Evolutionary conservation across 2,888 invertebrate genomes (phyloP), one percentile per base, ranked within the genome.

Genomic region (Drosophila quinaria): DNA sequence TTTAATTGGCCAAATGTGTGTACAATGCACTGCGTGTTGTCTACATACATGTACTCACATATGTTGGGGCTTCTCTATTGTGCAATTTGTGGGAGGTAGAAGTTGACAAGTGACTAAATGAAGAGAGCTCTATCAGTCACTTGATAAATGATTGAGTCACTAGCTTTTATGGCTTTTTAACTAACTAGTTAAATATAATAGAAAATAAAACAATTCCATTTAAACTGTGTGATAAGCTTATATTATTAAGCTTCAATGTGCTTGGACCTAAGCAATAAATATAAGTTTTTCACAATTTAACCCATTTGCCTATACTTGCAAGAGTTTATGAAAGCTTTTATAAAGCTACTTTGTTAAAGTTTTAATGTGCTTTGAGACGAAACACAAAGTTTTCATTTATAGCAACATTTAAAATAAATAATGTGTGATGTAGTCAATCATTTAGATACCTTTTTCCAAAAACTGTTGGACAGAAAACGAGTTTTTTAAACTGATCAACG

Each of bases 1-100:
- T 86, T 88, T 86, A 83, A 88, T 86, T 83, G 89, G 81, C 69
- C 78, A 72, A 82, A 71, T 81, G 70, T 64, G 59, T 64, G 61
- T 51, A 64, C 52, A 70, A 59, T 63, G 50, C 56, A 52, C 19
- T 25, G 29, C 33, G 11, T 25, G 22, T 13, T 19, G 31, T 42
- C 19, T 19, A 33, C 19, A 22, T 44, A 25, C 25, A 25, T 25
- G 22, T 22, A 22, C 3, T n/a, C n/a, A 2, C 2, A 19, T 19
- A 42, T 33, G 41, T 19, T 15, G 35, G 50, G 33, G n/a, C 15
- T 8, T 1, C 33, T 33, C 33, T 19, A 19, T 17, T 19, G 50
- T 19, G 41, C 41, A 19, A 50, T n/a, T 29, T 29, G 47, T 22
- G 60, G 56, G 31, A 46, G 51, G 44, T 46, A 17, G 13, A 29